A percentile compares a stretch with the other conserved stretches of the same genome.
phyloP scores from a whole-genome alignment of 2,797 vertebrate genomes.

The Microctenopoma steveboyesi region DNA sequence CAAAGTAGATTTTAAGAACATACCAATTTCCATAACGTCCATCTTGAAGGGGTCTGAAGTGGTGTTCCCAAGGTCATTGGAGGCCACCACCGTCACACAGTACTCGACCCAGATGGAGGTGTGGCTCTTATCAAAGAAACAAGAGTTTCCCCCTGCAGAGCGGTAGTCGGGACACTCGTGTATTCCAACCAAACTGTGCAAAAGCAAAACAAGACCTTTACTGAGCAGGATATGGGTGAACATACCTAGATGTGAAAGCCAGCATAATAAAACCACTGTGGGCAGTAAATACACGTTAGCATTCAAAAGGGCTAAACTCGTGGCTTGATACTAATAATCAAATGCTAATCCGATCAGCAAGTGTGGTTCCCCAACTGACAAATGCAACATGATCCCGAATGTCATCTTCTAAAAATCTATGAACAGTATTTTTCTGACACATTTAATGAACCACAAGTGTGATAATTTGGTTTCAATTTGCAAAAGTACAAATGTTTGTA shows the following conservation, averaged over 20 bases:
- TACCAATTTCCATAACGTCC: conserved; percentile 89
- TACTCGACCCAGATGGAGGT: conserved; percentile 89
- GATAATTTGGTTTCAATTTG: not conserved
- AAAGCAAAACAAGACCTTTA: conserved; percentile 41
- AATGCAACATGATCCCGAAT: conserved; percentile 9
- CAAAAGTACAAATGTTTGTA: not conserved
- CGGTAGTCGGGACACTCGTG: conserved; percentile 91
- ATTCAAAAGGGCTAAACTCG: not conserved
- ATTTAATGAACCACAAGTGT: not conserved
- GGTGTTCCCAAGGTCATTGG: conserved; percentile 85
- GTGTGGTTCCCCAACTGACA: not conserved
- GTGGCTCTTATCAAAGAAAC: conserved; percentile 88
- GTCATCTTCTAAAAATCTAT: not conserved
- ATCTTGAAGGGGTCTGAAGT: conserved; percentile 83
- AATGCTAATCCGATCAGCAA: not conserved
- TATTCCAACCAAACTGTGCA: conserved; percentile 62
- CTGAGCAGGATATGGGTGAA: conserved; percentile 2
- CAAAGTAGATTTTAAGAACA: conserved; percentile 36
- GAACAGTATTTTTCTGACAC: not conserved
- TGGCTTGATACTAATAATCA: not conserved
- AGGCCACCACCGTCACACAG: conserved; percentile 86
- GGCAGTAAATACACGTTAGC: conserved; percentile 20
- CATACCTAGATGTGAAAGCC: not conserved
- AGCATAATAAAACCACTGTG: not conserved
- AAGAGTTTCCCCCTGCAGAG: conserved; percentile 87